A percentile compares a stretch with the other conserved stretches of the same genome.
These are phyloP conservation scores for Bos taurus DNA, from an alignment of 2,113 vertebrate species.

Conservation along the genomic window DNA sequence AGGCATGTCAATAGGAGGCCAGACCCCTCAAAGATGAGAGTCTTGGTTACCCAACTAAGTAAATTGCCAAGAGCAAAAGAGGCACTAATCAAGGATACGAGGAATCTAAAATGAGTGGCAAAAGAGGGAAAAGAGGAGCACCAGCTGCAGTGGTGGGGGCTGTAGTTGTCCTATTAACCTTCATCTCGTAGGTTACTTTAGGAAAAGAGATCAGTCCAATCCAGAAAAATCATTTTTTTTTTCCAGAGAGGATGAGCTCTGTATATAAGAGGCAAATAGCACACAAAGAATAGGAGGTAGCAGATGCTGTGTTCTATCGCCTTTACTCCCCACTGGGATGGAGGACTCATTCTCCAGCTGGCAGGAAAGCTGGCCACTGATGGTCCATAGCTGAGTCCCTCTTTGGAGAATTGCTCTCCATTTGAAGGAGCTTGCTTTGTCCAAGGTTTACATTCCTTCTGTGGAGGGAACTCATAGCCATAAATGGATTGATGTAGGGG, in stretches of 20 bases:
- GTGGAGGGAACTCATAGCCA: neutral
- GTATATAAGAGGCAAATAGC: neutral
- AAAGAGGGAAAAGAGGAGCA: neutral
- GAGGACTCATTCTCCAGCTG: neutral
- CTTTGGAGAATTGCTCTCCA: neutral
- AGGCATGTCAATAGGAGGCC: neutral
- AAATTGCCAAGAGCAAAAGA: neutral
- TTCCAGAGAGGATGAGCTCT: neutral
- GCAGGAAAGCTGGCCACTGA: neutral
- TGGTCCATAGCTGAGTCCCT: neutral
- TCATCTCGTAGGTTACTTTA: neutral
- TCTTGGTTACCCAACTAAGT: neutral
- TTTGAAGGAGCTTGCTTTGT: neutral
- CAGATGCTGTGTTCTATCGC: neutral
- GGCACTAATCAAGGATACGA: neutral
- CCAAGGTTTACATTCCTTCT: neutral
- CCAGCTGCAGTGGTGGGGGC: neutral
- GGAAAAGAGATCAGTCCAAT: neutral
- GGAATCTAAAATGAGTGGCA: neutral
- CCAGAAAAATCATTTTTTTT: neutral
- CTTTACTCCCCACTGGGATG: neutral
- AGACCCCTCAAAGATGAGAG: neutral
- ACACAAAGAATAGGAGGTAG: neutral
- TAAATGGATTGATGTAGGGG: neutral
- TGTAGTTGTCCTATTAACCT: neutral